Percentiles rank a stretch among this genome's conserved stretches.
These are phyloP conservation scores for Tamias sibiricus DNA, from an alignment of 2,113 vertebrate species.

Conservation along the genomic window DNA sequence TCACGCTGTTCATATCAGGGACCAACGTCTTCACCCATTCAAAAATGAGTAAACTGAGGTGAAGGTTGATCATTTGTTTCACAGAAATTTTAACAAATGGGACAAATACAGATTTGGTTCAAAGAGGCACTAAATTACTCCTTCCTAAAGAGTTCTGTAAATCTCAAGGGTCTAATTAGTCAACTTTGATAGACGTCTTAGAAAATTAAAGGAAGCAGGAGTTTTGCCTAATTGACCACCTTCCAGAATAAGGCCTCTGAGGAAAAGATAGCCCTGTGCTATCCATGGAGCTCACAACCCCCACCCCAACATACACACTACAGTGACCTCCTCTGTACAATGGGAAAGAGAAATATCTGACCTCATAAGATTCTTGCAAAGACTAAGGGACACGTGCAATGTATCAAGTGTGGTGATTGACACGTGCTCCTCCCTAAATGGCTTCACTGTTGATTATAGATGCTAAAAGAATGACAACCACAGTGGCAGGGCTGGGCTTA, in stretches of 20 bases:
- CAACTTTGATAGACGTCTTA: background rate
- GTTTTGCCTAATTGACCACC: background rate
- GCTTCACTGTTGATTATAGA: background rate
- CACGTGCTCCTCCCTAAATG: background rate
- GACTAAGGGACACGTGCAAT: background rate
- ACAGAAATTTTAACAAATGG: background rate
- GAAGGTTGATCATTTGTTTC: background rate
- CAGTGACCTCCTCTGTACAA: background rate
- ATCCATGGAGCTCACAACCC: background rate
- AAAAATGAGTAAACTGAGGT: background rate
- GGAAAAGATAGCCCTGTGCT: background rate
- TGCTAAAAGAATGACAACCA: background rate
- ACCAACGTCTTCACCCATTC: background rate
- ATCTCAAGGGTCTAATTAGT: background rate
- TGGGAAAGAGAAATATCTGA: background rate
- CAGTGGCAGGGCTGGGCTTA: background rate
- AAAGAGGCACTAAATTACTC: background rate
- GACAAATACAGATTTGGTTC: background rate
- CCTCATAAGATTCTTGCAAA: background rate
- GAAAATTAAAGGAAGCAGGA: background rate
- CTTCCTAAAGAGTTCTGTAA: background rate
- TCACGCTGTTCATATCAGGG: background rate
- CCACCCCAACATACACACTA: background rate
- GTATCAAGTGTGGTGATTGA: accelerated
- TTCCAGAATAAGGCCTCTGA: background rate